Base-by-base conservation (phyloP, 64 coral and sea anemone species). In the Montipora sp. region DNA sequence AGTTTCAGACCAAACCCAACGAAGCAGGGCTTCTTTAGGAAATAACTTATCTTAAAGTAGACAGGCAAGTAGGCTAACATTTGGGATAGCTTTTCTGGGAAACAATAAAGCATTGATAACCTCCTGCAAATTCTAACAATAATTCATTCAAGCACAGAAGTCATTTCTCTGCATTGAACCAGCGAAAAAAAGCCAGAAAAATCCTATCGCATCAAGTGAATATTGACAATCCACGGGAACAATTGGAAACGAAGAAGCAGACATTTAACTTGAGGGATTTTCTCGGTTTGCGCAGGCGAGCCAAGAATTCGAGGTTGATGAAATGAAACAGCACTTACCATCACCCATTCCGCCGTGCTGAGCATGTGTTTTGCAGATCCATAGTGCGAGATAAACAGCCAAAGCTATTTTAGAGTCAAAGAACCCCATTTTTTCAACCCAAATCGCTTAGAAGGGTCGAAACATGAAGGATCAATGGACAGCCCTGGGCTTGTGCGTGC, bases 361-460 rank as follows among this genome's bases (percentile, higher is more conserved):
- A 15, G 44, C 82, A 19, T 85, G 61, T 50, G 59, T 85, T 49
- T 63, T 85, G 47, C 63, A 85, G 75, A 87, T 77, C 83, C 91
- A 93, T 72, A 82, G 20, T 10, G 76, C 16, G 48, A 93, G 4
- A 44, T 61, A 58, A 48, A 93, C 47, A 76, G 67, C 16, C 73
- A 88, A 58, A 10, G 59, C 91, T 55, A 93, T 73, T 85, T 59
- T 87, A 73, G 77, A 71, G 75, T 47, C 47, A 67, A 49, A 73
- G 91, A 93, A 93, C 91, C 91, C 48, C 91, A 93, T 93, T 83
- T 93, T 93, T 93, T 93, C 91, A 93, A 93, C 91, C 91, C 91
- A 73, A 60, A 46, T 46, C 63, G 75, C 57, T 74, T 23, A 53
- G 49, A 58, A 93, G 91, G 91, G 91, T 73, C 88, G 91, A 93